Conservation (phyloP, 1,140 invertebrate species). For the Ericerus pela region DNA sequence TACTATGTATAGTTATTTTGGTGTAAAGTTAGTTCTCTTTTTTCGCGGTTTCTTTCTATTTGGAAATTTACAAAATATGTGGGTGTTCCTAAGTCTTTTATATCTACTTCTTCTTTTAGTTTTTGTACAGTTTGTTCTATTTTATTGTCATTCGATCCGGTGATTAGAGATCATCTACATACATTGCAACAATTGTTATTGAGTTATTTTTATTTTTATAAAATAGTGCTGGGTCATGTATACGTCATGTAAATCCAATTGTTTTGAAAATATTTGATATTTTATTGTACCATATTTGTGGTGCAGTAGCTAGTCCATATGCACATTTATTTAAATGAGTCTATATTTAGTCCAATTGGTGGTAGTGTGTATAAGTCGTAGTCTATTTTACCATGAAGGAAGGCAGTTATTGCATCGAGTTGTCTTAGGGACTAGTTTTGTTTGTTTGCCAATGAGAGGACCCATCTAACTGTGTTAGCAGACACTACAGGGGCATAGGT, state of each 20-base stretch:
- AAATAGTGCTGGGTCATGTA: conserved; percentile 22
- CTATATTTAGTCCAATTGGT: not conserved
- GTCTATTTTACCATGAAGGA: conserved; percentile 1
- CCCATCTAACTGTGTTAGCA: conserved; percentile 20
- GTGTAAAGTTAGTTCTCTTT: conserved; percentile 20
- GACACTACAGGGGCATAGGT: conserved; percentile 25
- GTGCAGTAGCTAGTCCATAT: conserved; percentile 25
- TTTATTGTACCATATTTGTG: conserved; percentile 26
- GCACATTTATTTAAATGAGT: conserved; percentile 13
- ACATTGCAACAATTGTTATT: conserved; percentile 20
- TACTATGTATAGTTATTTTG: conserved; percentile 22
- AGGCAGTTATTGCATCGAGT: conserved; percentile 3
- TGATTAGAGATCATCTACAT: conserved; percentile 31
- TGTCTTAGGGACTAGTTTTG: conserved; percentile 22
- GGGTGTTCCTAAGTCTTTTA: conserved; percentile 14
- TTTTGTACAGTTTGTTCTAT: conserved; percentile 21
- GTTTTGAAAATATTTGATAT: conserved; percentile 24
- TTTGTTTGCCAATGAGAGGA: conserved; percentile 26
- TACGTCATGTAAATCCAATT: conserved; percentile 17
- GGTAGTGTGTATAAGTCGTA: not conserved
- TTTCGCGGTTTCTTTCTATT: conserved; percentile 20
- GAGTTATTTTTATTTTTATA: not conserved
- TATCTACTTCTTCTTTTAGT: conserved; percentile 21
- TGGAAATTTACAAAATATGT: conserved; percentile 27
- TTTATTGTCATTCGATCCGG: conserved; percentile 15